phyloP scores from a whole-genome alignment of 2,113 vertebrate species.

The Grus americana region DNA sequence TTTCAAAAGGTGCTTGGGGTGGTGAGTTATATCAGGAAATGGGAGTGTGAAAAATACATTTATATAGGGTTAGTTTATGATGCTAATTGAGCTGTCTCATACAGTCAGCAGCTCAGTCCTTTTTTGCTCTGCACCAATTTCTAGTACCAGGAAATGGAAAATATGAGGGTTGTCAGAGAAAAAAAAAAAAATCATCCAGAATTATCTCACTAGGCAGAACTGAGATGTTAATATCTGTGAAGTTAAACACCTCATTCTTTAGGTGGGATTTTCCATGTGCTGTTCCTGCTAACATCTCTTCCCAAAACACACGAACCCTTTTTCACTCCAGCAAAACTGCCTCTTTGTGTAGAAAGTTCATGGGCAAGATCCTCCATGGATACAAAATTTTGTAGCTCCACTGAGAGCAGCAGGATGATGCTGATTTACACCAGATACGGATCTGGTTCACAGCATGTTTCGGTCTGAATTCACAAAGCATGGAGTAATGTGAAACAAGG shows the following conservation, averaged over 20 bases:
- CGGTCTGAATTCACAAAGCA: slow-evolving; percentile 54
- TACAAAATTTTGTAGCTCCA: not conserved
- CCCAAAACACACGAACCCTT: not conserved
- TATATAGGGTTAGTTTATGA: not conserved
- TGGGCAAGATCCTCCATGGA: not conserved
- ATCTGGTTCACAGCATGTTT: slow-evolving; percentile 23
- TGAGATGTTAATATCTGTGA: not conserved
- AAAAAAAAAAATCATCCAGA: not conserved
- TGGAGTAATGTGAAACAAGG: slow-evolving; percentile 64
- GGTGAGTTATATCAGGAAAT: not conserved
- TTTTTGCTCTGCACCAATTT: not conserved
- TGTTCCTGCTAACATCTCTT: not conserved
- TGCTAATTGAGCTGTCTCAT: not conserved
- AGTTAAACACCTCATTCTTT: not conserved
- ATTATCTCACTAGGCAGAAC: not conserved
- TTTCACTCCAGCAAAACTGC: not conserved
- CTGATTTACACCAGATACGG: slow-evolving; percentile 45
- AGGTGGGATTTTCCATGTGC: not conserved
- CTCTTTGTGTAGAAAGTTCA: not conserved
- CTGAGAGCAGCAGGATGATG: slow-evolving; percentile 23
- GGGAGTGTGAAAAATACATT: not conserved
- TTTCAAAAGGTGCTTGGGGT: not conserved
- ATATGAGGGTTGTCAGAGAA: not conserved
- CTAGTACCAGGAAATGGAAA: not conserved
- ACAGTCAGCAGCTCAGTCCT: not conserved